Evolutionary conservation across 1,140 invertebrate genomes (phyloP), one percentile per base, ranked within the genome.

Genomic region (Dufourea novaeangliae): DNA sequence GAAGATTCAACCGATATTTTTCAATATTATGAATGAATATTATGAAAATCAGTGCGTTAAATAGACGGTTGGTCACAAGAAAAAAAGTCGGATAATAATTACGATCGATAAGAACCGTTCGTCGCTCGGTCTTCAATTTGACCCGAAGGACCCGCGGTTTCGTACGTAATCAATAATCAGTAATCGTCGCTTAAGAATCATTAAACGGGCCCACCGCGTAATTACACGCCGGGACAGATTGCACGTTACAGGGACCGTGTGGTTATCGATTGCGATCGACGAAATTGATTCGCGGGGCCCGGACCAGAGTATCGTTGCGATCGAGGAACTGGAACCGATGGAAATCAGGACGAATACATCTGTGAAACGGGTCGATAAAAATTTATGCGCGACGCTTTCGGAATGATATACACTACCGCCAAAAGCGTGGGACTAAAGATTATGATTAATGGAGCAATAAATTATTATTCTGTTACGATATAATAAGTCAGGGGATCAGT

Each of bases 181-280:
- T 75, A 75, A 57, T 75, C 72, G 72, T 75, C 72, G 72, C 72
- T 75, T 75, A 75, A 75, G 72, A 68, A 57, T 56, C 72, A 75
- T 75, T 75, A 75, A 75, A 67, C 72, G 52, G 52, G 29, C 72
- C 52, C 72, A 57, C 34, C 46, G 52, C 64, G 56, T 75, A 75
- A 75, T 75, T 75, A 75, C 72, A 75, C 63, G 50, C 37, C 72
- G 32, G 72, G 72, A 75, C 72, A 75, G 56, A 78, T 87, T 79
- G 66, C 81, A 81, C 72, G 67, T 61, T 75, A 63, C 79, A 72
- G 79, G 50, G 78, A 78, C 59, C 77, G 41, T 41, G 46, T 29
- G 63, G 52, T 57, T 75, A 75, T 75, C 72, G 72, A 67, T 75
- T 41, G 52, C 27, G 52, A 74, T 74, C 72, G 29, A 22, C 27